phyloP scores from a whole-genome alignment of 2,113 vertebrate species.

The Sceloporus tristichus region DNA sequence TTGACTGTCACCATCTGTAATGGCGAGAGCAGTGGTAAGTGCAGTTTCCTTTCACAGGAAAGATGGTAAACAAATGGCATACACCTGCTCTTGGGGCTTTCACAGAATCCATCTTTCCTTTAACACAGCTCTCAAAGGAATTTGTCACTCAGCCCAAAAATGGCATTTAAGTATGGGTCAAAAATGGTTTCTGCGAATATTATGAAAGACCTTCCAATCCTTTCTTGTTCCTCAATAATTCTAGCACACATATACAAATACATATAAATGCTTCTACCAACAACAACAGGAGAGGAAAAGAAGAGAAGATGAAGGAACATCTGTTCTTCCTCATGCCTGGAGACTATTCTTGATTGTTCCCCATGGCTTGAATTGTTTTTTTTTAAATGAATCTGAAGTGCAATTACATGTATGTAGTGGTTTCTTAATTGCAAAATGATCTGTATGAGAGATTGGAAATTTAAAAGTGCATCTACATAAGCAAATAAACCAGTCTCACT shows the following conservation, averaged over 20 bases:
- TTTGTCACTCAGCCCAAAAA: background rate
- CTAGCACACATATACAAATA: background rate
- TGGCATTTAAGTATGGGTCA: background rate
- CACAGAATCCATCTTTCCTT: background rate
- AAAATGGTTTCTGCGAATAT: background rate
- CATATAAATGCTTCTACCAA: background rate
- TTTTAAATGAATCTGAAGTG: background rate
- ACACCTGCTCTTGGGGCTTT: background rate
- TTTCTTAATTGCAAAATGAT: background rate
- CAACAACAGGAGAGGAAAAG: background rate
- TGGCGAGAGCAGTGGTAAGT: slow-evolving; percentile 11
- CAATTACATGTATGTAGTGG: background rate
- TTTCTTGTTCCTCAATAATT: background rate
- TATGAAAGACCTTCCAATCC: background rate
- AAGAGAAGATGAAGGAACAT: background rate
- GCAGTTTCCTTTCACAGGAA: background rate
- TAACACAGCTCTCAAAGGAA: background rate
- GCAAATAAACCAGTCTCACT: no score
- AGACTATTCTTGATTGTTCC: background rate
- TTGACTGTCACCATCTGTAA: slow-evolving; percentile 15
- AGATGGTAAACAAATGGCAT: slow-evolving; percentile 11
- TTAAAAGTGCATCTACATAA: no score
- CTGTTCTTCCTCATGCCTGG: background rate
- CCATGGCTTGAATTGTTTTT: background rate
- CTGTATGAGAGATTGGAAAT: background rate